These are phyloP conservation scores for Kryptopterus vitreolus DNA, from an alignment of 2,797 vertebrate genomes.

Conservation along the genomic window DNA sequence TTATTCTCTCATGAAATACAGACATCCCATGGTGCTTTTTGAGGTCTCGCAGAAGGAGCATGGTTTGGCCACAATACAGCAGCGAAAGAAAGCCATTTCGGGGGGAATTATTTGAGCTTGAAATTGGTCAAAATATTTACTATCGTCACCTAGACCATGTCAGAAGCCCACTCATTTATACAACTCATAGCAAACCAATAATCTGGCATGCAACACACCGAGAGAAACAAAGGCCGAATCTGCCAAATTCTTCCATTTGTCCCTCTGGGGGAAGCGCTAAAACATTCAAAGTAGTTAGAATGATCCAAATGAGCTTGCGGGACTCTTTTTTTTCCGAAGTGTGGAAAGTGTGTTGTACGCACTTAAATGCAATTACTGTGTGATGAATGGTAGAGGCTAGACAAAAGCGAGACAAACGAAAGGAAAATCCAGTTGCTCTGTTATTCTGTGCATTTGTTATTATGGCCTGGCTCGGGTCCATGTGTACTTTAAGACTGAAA, in stretches of 20 bases:
- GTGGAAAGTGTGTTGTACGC: not conserved
- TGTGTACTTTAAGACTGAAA: not conserved
- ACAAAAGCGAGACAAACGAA: not conserved
- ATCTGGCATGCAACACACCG: slow-evolving; percentile 16
- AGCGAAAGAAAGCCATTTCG: not conserved
- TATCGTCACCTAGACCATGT: slow-evolving; percentile 27
- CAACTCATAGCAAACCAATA: not conserved
- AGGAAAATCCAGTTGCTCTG: not conserved
- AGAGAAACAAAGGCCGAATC: not conserved
- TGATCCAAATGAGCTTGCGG: slow-evolving; percentile 7
- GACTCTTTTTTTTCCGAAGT: not conserved
- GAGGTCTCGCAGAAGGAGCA: slow-evolving; percentile 11
- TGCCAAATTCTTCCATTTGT: not conserved
- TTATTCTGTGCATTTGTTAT: not conserved
- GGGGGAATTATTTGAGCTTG: not conserved
- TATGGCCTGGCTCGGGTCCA: not conserved
- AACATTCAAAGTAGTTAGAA: not conserved
- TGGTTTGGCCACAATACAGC: slow-evolving; percentile 27
- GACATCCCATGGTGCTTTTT: slow-evolving; percentile 25
- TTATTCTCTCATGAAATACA: slow-evolving; percentile 31
- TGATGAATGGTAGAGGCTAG: not conserved
- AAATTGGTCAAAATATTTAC: slow-evolving; percentile 26
- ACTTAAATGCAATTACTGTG: not conserved
- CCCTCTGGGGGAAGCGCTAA: not conserved
- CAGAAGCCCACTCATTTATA: slow-evolving; percentile 1